phyloP scores from a whole-genome alignment of 2,113 vertebrate species.

The Crotalus helleri region DNA sequence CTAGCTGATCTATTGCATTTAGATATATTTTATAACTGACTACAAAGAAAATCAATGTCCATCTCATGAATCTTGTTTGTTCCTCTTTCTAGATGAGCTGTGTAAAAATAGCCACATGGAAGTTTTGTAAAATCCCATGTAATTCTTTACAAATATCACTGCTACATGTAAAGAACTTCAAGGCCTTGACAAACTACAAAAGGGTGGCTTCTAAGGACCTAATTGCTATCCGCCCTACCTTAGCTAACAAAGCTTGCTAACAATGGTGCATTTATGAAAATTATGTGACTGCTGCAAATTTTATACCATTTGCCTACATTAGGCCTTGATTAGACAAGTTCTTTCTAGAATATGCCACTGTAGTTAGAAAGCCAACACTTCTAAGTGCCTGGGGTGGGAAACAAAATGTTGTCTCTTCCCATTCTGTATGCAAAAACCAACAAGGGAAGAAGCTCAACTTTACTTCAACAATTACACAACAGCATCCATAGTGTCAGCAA shows the following conservation, averaged over 20 bases:
- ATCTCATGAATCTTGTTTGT: slow-evolving; percentile 62
- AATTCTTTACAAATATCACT: slow-evolving; percentile 49
- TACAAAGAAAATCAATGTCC: slow-evolving; percentile 68
- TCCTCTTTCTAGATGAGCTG: slow-evolving; percentile 51
- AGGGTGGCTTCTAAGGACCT: neutral
- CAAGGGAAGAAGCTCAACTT: neutral
- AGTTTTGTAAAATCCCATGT: slow-evolving; percentile 51
- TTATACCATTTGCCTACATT: neutral
- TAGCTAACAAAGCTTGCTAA: neutral
- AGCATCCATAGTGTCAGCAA: neutral
- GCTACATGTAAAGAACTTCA: slow-evolving; percentile 55
- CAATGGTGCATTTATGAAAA: slow-evolving; percentile 15
- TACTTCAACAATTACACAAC: neutral
- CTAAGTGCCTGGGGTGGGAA: neutral
- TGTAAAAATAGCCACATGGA: slow-evolving; percentile 61
- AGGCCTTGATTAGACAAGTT: neutral
- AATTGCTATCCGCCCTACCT: neutral
- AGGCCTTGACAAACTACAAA: neutral
- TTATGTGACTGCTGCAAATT: neutral
- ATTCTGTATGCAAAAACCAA: neutral
- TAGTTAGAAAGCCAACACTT: neutral
- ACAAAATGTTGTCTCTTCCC: neutral
- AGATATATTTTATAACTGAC: slow-evolving; percentile 56
- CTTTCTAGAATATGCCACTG: neutral
- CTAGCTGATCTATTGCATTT: slow-evolving; percentile 53